phyloP scores from a whole-genome alignment of 1,140 invertebrate genomes.

The Euglossa dilemma region DNA sequence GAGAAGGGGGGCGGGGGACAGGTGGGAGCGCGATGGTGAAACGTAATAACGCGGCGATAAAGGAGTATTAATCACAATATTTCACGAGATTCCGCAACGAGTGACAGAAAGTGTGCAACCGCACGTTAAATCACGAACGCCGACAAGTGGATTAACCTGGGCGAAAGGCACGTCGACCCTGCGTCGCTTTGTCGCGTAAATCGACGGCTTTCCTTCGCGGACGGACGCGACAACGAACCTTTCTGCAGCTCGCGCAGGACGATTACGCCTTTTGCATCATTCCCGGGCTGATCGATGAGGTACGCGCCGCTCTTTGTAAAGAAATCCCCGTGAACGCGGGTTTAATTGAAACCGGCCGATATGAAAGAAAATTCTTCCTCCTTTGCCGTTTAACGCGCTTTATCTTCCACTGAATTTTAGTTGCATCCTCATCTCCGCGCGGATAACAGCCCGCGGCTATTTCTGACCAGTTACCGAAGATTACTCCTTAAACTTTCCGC shows the following conservation, averaged over 20 bases:
- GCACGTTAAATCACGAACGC: slow-evolving; percentile 51
- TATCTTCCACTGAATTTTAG: not conserved
- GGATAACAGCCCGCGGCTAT: not conserved
- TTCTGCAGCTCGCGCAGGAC: slow-evolving; percentile 4
- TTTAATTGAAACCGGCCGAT: slow-evolving; percentile 35
- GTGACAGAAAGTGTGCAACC: slow-evolving; percentile 47
- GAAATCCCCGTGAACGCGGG: slow-evolving; percentile 16
- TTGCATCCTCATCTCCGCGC: not conserved
- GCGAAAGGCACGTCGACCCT: slow-evolving; percentile 48
- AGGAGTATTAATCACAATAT: slow-evolving; percentile 55
- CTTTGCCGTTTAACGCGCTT: not conserved
- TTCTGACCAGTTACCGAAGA: not conserved
- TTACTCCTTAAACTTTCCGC: not conserved
- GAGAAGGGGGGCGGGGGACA: not conserved
- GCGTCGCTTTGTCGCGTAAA: slow-evolving; percentile 48
- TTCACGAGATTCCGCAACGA: slow-evolving; percentile 45
- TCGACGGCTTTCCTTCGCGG: slow-evolving; percentile 40
- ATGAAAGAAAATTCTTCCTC: slow-evolving; percentile 15
- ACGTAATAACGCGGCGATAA: slow-evolving; percentile 56
- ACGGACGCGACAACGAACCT: slow-evolving; percentile 28
- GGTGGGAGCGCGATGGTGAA: slow-evolving; percentile 43
- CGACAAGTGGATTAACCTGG: slow-evolving; percentile 56
- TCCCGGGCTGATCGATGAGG: slow-evolving; percentile 35
- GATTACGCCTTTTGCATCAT: slow-evolving; percentile 37
- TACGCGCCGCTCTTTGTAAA: slow-evolving; percentile 22